Evolutionary conservation across 2,797 vertebrate species (phyloP), one percentile per base, ranked within the genome.

Genomic region (Anniella stebbinsi): DNA sequence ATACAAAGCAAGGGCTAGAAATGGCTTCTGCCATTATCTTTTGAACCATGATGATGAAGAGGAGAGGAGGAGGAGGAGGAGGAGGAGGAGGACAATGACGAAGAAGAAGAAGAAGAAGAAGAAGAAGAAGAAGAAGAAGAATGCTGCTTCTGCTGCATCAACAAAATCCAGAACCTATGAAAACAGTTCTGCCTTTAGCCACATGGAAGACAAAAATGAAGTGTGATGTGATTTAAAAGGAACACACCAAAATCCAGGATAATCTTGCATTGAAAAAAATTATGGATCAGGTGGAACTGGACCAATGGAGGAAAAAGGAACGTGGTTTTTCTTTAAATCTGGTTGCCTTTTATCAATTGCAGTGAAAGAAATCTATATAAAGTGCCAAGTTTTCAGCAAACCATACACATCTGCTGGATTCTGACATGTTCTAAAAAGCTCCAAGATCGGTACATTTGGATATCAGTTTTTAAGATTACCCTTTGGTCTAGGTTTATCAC

Each of bases 91-190:
- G n/a, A n/a, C n/a, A n/a, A n/a, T n/a, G n/a, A n/a, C n/a, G n/a
- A n/a, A n/a, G n/a, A n/a, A n/a, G n/a, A n/a, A n/a, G 57, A 17
- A 11, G 57, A 60, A 13, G 57, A 17, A 13, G 57, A 60, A 13
- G 57, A n/a, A n/a, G 70, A 70, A 7, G 18, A 90, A 94, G 54
- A 93, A 93, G 94, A 54, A 94, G 51, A 93, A 93, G 88, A 12
- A 90, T 88, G 60, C 80, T 93, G 91, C 85, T 72, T 4, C 48
- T 51, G 48, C 48, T 51, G 57, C 69, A 67, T 89, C 75, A 90
- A 41, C 84, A 87, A 95, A 94, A 63, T 0, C 0, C 1, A 0
- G 18, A 18, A 73, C 33, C 23, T 93, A 4, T 60, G 4, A 87
- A 80, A 69, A 94, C 17, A 11, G 77, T n/a, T 33, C 38, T 51